Conservation (phyloP, 2,797 vertebrate genomes). For the Sandelia bainsii region DNA sequence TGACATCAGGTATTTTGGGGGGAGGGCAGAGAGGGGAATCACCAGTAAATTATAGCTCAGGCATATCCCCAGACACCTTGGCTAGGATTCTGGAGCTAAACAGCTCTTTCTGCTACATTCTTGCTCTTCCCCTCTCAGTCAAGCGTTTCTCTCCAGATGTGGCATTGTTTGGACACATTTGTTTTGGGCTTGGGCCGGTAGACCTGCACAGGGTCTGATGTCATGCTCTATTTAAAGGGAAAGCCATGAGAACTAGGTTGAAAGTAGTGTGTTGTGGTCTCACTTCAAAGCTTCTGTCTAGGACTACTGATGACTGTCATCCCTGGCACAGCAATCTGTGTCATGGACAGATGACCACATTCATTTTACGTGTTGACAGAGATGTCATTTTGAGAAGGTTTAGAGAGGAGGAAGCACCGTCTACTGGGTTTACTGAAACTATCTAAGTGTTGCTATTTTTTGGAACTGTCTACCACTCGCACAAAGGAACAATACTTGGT, state of each 20-base stretch:
- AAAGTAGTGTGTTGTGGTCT: slow-evolving; percentile 66
- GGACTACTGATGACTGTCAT: slow-evolving; percentile 70
- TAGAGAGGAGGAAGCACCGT: slow-evolving; percentile 46
- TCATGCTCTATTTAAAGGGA: slow-evolving; percentile 84
- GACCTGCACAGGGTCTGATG: slow-evolving; percentile 79
- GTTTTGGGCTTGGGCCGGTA: slow-evolving; percentile 73
- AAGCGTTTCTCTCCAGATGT: slow-evolving; percentile 81
- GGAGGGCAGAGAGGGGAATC: slow-evolving; percentile 65
- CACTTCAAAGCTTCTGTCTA: slow-evolving; percentile 73
- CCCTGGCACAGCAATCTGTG: slow-evolving; percentile 69
- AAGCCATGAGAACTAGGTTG: slow-evolving; percentile 77
- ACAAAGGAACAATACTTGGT: slow-evolving; percentile 9
- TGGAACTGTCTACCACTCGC: slow-evolving; percentile 29
- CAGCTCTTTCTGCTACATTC: slow-evolving; percentile 81
- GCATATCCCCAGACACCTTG: slow-evolving; percentile 79
- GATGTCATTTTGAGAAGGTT: slow-evolving; percentile 69
- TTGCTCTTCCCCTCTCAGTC: slow-evolving; percentile 57
- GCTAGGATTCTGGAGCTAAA: slow-evolving; percentile 74
- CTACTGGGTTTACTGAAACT: slow-evolving; percentile 5
- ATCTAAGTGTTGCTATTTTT: slow-evolving; percentile 30
- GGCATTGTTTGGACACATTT: slow-evolving; percentile 84
- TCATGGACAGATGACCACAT: slow-evolving; percentile 77
- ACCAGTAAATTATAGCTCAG: slow-evolving; percentile 79
- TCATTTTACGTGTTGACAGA: slow-evolving; percentile 77
- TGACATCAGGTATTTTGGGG: slow-evolving; percentile 58